Conservation (phyloP, 2,113 vertebrate species). For the Benitochromis conjunctus region DNA sequence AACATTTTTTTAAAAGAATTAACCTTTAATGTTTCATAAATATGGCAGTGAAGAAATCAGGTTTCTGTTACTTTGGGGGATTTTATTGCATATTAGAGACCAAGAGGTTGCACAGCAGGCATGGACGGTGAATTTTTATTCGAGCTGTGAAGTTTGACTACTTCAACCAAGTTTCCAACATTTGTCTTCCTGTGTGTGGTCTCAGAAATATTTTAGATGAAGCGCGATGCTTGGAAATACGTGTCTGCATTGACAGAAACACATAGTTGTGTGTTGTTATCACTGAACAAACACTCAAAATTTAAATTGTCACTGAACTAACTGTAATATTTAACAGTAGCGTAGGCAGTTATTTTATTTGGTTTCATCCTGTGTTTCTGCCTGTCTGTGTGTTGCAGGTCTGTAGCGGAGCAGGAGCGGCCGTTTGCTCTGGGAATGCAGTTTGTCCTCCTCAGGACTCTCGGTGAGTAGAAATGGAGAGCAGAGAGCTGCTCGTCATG, state of each 20-base stretch:
- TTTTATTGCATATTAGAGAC: background rate
- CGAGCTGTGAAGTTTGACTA: background rate
- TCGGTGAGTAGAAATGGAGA: conserved; percentile 78
- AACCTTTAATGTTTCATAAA: rapidly evolving
- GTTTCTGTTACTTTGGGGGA: background rate
- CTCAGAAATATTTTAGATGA: background rate
- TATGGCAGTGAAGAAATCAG: background rate
- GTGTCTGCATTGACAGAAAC: background rate
- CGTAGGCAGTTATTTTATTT: background rate
- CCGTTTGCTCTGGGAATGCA: conserved; percentile 99
- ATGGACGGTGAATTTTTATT: background rate
- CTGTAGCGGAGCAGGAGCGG: conserved; percentile 91
- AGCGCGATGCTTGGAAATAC: background rate
- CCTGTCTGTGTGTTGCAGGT: conserved; percentile 70
- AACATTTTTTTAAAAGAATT: rapidly evolving
- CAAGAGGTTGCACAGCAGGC: background rate
- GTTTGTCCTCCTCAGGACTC: conserved; percentile 96
- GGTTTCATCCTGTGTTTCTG: background rate
- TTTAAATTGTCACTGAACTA: background rate
- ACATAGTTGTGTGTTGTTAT: background rate
- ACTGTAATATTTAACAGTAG: background rate
- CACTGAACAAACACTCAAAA: background rate
- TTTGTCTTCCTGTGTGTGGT: background rate
- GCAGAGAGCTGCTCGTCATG: background rate
- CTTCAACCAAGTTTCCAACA: background rate